These are phyloP conservation scores for Corapipo altera DNA, from an alignment of 2,113 vertebrate species.

Conservation along the genomic window DNA sequence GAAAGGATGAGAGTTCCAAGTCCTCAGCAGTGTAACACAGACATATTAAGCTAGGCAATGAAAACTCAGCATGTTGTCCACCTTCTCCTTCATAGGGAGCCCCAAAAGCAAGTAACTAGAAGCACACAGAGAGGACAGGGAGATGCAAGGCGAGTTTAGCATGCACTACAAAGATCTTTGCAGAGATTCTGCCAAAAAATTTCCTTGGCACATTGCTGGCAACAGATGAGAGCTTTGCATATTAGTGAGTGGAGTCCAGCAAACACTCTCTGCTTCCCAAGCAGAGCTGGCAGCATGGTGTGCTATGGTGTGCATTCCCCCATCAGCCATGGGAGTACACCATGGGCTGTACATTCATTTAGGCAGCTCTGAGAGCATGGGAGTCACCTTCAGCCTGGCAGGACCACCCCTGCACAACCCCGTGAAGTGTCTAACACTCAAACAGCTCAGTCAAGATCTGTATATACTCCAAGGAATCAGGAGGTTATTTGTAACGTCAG, in stretches of 20 bases:
- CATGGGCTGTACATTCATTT: not conserved
- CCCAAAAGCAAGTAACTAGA: not conserved
- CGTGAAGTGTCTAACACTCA: not conserved
- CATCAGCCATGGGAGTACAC: not conserved
- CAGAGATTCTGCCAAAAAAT: not conserved
- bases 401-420: not conserved
- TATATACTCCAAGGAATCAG: not conserved
- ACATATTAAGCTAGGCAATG: accelerated
- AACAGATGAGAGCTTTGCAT: not conserved
- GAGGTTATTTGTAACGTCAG: not conserved
- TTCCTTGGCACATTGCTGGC: not conserved
- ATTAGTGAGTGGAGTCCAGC: not conserved
- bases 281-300: not conserved
- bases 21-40: not conserved
- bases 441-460: not conserved
- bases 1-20: not conserved
- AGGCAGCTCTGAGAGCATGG: not conserved
- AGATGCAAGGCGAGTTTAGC: not conserved
- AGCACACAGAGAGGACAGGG: not conserved
- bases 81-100: not conserved
- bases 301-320: accelerated
- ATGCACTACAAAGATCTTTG: not conserved
- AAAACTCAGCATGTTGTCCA: not conserved
- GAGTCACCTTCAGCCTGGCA: not conserved
- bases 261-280: not conserved